These are phyloP conservation scores for Cephus spinipes DNA, from an alignment of 2,888 invertebrate species.

Conservation along the genomic window DNA sequence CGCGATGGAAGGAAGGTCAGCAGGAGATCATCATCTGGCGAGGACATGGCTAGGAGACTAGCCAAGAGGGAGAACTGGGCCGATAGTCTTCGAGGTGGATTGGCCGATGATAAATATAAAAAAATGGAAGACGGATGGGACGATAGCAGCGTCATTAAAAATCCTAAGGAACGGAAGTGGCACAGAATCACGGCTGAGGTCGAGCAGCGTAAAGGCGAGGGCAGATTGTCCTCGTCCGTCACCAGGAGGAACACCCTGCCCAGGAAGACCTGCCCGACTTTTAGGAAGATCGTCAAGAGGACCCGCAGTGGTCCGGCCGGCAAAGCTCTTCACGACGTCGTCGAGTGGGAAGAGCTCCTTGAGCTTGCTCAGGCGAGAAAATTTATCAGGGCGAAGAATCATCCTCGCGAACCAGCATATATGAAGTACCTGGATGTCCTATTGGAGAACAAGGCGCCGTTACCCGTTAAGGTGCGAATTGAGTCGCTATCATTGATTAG, in stretches of 20 bases:
- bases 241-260: constrained; percentile 39
- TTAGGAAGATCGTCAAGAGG: constrained; percentile 29
- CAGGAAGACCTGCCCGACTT: constrained; percentile 62
- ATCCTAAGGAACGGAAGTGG: constrained; percentile 55
- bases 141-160: constrained; percentile 51
- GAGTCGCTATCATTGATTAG: neutral
- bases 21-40: neutral
- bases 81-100: constrained; percentile 49
- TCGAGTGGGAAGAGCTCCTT: constrained; percentile 71
- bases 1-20: neutral
- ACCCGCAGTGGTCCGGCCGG: constrained; percentile 13
- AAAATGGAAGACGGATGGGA: constrained; percentile 61
- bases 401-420: constrained; percentile 37
- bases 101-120: constrained; percentile 45
- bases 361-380: constrained; percentile 71
- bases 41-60: constrained; percentile 12
- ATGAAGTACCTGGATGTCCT: constrained; percentile 54
- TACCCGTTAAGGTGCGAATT: constrained; percentile 44
- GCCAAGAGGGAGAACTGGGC: constrained; percentile 54
- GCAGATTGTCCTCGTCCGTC: constrained; percentile 12
- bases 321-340: constrained; percentile 45
- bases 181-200: constrained; percentile 56
- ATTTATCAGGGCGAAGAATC: constrained; percentile 49
- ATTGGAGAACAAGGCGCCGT: constrained; percentile 48
- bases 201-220: constrained; percentile 34